Evolutionary conservation across 2,113 vertebrate genomes (phyloP), one percentile per base, ranked within the genome.

Genomic region (Zosterops lateralis): DNA sequence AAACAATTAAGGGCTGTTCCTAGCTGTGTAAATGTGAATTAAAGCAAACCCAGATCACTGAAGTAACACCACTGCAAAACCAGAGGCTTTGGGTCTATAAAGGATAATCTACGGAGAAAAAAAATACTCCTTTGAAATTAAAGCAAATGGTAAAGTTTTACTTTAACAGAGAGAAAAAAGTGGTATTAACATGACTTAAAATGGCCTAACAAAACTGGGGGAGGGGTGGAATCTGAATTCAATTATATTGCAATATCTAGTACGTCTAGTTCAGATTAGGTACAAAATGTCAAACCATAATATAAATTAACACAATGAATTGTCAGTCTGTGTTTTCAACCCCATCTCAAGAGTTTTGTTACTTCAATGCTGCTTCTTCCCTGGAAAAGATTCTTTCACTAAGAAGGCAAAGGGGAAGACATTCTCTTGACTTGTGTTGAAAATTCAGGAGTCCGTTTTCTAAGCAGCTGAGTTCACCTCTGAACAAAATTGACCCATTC

Each of bases 51-150:
- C 29, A 67, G 17, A 47, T 21, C 28, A 71, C 14, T 29, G 10
- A 67, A 92, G 32, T 22, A 62, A 57, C 7, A 38, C 2, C 45
- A 31, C 20, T 60, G n/a, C 11, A 75, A 84, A 84, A 80, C 0
- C 12, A 68, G 14, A 2, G 28, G 4, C 21, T 57, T 62, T 0
- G 0, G 7, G 14, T 58, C 44, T 50, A 8, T 29, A 22, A 64
- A 75, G 50, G 7, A 57, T 12, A 51, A 57, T 7, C 10, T 42
- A 56, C 3, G 19, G 17, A 31, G 45, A 24, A 31, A 48, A 57
- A 48, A 57, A 45, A 1, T 5, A 19, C 31, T 26, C 22, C 1
- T 45, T 3, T 32, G 17, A 87, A 71, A 71, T 66, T 14, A 62
- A 75, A 40, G 6, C 19, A 58, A 85, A 68, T 7, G 18, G 18